Evolutionary conservation across 2,888 invertebrate species (phyloP).

Genomic region (Tetranychus truncatus): DNA sequence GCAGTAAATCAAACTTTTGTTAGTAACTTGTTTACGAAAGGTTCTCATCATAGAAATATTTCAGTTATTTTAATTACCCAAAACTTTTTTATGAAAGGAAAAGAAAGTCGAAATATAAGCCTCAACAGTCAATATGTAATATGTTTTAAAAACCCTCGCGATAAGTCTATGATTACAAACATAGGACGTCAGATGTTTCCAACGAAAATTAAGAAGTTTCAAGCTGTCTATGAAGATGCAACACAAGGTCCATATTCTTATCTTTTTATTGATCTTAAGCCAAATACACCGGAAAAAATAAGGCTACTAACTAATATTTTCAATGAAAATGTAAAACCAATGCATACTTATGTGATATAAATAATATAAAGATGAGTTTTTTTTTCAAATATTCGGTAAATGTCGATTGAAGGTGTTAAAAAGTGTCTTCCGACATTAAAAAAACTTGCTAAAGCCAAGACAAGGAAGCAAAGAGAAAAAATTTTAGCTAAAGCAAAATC

Average conservation of each 20-base stretch:
- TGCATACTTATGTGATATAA: neutral
- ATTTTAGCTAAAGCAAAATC: neutral
- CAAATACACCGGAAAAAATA: conserved; percentile 21
- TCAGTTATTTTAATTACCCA: neutral
- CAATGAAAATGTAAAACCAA: neutral
- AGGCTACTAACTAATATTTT: conserved; percentile 15
- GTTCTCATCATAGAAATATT: neutral
- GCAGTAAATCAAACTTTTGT: neutral
- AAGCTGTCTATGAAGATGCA: conserved; percentile 21
- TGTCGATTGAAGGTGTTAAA: neutral
- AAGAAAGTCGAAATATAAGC: neutral
- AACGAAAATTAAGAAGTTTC: too few species aligned
- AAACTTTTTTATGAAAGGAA: neutral
- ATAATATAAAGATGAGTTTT: neutral
- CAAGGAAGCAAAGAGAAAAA: neutral
- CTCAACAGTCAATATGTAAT: too few species aligned
- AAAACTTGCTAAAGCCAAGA: neutral
- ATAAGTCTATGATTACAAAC: too few species aligned
- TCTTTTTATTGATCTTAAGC: conserved; percentile 25
- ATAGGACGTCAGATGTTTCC: too few species aligned
- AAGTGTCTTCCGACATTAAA: conserved; percentile 6
- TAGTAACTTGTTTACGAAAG: neutral
- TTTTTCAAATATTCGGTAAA: too few species aligned
- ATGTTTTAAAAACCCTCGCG: too few species aligned
- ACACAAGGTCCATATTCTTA: conserved; percentile 23